Conservation (phyloP, 2,113 vertebrate genomes). For the Hippocampus comes region DNA sequence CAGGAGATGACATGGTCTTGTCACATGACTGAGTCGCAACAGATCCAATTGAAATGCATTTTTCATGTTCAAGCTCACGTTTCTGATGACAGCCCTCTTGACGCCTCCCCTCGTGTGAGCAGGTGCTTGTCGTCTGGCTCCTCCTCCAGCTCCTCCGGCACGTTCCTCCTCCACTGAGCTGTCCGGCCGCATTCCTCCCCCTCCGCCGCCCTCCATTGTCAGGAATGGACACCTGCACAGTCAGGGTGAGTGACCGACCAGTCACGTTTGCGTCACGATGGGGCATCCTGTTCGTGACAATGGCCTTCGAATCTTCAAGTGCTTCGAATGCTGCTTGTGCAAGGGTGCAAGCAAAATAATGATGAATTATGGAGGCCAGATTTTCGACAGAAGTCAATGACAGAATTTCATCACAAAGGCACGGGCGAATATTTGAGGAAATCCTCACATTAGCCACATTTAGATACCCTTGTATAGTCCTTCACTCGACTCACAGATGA, state of each 20-base stretch:
- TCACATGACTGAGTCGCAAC: neutral
- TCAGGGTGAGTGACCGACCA: constrained; percentile 67
- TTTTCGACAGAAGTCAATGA: too few relatives aligned
- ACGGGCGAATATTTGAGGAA: too few relatives aligned
- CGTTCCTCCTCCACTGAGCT: constrained; percentile 90
- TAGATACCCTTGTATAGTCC: too few relatives aligned
- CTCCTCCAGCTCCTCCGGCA: constrained; percentile 86
- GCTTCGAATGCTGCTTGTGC: too few relatives aligned
- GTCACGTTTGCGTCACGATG: neutral
- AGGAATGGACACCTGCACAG: constrained; percentile 82
- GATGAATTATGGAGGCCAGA: too few relatives aligned
- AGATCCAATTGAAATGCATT: constrained; percentile 1
- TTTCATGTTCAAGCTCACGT: neutral
- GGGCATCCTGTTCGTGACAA: neutral
- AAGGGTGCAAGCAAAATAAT: too few relatives aligned
- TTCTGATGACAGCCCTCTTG: neutral
- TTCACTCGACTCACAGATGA: too few relatives aligned
- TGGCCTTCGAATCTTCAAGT: neutral
- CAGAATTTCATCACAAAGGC: too few relatives aligned
- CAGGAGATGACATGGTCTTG: neutral
- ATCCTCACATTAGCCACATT: too few relatives aligned
- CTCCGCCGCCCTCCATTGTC: constrained; percentile 48
- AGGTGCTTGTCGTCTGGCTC: constrained; percentile 75
- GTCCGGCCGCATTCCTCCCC: constrained; percentile 76
- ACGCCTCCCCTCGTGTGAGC: constrained; percentile 9